Evolutionary conservation across 2,888 invertebrate genomes (phyloP).

Genomic region (Lamproptera curius): DNA sequence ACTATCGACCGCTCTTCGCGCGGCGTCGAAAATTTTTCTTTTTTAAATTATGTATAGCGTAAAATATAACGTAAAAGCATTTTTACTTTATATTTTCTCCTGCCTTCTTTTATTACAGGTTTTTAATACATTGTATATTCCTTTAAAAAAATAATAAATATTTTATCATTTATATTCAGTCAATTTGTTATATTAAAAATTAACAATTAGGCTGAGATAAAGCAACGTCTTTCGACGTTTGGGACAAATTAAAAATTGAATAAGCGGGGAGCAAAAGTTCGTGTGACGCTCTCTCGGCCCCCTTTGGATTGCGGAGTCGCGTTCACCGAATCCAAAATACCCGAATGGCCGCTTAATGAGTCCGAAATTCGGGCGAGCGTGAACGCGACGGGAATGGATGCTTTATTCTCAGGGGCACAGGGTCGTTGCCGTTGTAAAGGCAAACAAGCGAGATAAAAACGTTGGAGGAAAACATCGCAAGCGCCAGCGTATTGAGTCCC

Average conservation of each 20-base stretch:
- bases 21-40: not conserved
- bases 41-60: no score
- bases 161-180: no score
- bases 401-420: constrained; percentile 40
- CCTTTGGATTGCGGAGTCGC: constrained; percentile 48
- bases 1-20: not conserved
- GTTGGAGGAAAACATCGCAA: constrained; percentile 62
- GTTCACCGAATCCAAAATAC: constrained; percentile 67
- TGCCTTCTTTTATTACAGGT: no score
- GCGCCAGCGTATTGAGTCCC: constrained; percentile 27
- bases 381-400: constrained; percentile 33
- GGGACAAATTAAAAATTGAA: constrained; percentile 4
- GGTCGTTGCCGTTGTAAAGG: constrained; percentile 55
- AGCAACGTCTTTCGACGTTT: no score
- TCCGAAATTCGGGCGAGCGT: constrained; percentile 53
- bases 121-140: no score
- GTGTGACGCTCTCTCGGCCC: constrained; percentile 36
- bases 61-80: not conserved
- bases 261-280: constrained; percentile 25
- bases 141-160: no score
- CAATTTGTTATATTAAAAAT: not conserved
- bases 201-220: no score
- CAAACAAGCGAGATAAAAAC: constrained; percentile 72
- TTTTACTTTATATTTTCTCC: not conserved
- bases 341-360: constrained; percentile 65